phyloP scores from a whole-genome alignment of 2,888 invertebrate genomes.

The Ligdia adustata region DNA sequence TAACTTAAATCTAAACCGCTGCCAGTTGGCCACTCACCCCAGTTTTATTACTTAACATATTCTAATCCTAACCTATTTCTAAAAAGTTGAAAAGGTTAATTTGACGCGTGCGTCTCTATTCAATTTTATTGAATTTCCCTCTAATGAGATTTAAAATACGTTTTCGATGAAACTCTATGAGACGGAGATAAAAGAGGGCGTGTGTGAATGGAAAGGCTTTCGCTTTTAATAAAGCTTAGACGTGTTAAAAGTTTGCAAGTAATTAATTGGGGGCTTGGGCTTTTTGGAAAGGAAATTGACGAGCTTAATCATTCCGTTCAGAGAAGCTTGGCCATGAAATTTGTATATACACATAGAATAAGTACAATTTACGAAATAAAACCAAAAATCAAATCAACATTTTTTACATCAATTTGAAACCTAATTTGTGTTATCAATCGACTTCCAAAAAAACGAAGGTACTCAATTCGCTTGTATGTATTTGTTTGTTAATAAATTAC shows the following conservation, averaged over 20 bases:
- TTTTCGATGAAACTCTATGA: constrained; percentile 14
- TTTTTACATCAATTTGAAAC: too few relatives aligned
- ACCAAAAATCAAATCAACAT: too few relatives aligned
- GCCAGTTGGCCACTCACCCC: too few relatives aligned
- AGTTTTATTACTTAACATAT: too few relatives aligned
- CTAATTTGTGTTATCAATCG: too few relatives aligned
- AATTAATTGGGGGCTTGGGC: background rate
- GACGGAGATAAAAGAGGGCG: background rate
- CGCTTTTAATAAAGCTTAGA: background rate
- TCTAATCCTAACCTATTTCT: background rate
- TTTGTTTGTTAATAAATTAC: too few relatives aligned
- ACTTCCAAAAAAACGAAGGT: too few relatives aligned
- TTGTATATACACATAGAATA: too few relatives aligned
- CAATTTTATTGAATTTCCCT: constrained; percentile 13
- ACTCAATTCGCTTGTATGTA: too few relatives aligned
- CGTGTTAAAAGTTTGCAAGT: background rate
- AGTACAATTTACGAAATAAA: too few relatives aligned
- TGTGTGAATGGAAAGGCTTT: background rate
- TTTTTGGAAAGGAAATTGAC: background rate
- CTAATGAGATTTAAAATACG: constrained; percentile 16
- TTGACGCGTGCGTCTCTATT: background rate
- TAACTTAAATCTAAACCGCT: too few relatives aligned
- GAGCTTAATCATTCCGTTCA: background rate
- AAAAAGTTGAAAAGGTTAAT: constrained; percentile 7
- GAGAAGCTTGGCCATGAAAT: too few relatives aligned